phyloP scores from a whole-genome alignment of 2,797 vertebrate genomes.

The Cuculus canorus region DNA sequence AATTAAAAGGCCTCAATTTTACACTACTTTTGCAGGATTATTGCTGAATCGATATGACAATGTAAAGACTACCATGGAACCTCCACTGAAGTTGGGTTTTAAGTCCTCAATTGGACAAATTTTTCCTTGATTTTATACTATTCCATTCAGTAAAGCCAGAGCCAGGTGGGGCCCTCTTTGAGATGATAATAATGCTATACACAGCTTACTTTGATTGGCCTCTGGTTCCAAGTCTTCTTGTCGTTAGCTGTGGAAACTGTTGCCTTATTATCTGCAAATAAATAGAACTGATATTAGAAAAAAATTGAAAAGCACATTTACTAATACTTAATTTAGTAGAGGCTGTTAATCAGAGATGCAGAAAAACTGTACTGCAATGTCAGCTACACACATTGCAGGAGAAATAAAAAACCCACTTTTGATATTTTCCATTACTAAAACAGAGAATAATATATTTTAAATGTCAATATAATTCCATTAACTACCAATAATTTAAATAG shows the following conservation, averaged over 20 bases:
- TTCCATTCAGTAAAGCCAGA: background rate
- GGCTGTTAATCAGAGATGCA: background rate
- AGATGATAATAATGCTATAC: background rate
- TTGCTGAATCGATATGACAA: background rate
- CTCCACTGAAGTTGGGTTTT: background rate
- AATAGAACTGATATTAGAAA: slow-evolving; percentile 53
- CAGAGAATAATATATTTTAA: background rate
- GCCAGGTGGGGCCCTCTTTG: background rate
- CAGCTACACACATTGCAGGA: background rate
- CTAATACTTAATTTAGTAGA: background rate
- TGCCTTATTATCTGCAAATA: slow-evolving; percentile 95
- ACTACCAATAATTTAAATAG: background rate
- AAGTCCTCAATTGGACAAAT: background rate
- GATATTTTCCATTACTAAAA: background rate
- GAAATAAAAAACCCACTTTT: background rate
- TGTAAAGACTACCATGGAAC: background rate
- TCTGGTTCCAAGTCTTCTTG: slow-evolving; percentile 95
- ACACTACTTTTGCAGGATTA: background rate
- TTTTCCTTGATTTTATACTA: background rate
- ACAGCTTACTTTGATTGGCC: slow-evolving; percentile 96
- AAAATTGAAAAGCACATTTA: background rate
- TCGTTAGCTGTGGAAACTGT: slow-evolving; percentile 96
- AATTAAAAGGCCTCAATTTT: background rate
- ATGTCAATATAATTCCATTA: background rate
- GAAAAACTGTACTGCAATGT: background rate